Evolutionary conservation across 2,888 invertebrate genomes (phyloP).

Genomic region (Galeopsomyia nigrocyanea): DNA sequence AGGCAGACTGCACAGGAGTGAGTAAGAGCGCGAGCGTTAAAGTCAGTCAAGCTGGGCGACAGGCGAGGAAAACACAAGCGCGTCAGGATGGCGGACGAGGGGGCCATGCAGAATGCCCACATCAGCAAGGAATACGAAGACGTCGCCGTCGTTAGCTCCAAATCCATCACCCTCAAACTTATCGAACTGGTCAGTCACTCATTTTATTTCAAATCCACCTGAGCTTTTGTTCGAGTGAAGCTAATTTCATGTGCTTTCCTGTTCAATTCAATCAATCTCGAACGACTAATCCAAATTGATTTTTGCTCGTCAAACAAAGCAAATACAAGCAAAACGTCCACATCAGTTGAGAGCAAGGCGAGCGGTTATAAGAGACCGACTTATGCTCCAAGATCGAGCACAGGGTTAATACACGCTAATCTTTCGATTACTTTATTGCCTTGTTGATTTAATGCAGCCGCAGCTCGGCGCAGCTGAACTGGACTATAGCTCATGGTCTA

Average conservation of each 20-base stretch:
- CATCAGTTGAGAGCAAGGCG: background rate
- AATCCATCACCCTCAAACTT: slow-evolving; percentile 74
- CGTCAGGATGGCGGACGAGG: slow-evolving; percentile 77
- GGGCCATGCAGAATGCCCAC: slow-evolving; percentile 65
- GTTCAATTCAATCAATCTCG: no score
- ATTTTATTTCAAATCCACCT: background rate
- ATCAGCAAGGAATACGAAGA: slow-evolving; percentile 72
- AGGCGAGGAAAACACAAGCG: slow-evolving; percentile 66
- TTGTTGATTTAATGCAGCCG: slow-evolving; percentile 34
- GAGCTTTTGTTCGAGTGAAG: no score
- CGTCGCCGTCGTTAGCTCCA: slow-evolving; percentile 61
- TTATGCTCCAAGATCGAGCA: slow-evolving; percentile 21
- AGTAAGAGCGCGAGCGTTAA: slow-evolving; percentile 3
- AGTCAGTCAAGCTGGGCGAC: slow-evolving; percentile 67
- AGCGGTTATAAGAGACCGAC: slow-evolving; percentile 18
- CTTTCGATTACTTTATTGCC: slow-evolving; percentile 23
- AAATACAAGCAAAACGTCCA: no score
- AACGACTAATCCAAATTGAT: no score
- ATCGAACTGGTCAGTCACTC: slow-evolving; percentile 74
- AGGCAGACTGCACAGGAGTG: background rate
- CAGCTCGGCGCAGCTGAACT: slow-evolving; percentile 20
- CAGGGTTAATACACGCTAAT: slow-evolving; percentile 39
- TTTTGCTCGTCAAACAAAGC: no score
- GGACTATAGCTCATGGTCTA: background rate
- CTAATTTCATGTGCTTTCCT: no score